These are phyloP conservation scores for Amazona guildingii DNA, from an alignment of 2,113 vertebrate species.

Conservation along the genomic window DNA sequence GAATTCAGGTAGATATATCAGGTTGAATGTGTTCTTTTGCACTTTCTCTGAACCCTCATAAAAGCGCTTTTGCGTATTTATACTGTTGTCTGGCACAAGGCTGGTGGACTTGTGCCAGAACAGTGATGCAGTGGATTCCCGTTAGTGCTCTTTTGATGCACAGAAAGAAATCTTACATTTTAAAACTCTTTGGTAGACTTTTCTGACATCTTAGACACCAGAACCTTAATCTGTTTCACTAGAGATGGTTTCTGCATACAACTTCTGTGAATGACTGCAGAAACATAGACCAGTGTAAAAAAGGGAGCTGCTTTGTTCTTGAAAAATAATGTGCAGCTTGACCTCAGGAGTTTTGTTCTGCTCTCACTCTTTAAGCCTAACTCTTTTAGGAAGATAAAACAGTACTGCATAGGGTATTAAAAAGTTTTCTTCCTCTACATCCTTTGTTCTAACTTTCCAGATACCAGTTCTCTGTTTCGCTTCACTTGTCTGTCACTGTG, in stretches of 20 bases:
- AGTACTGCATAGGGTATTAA: not conserved
- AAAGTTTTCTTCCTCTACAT: not conserved
- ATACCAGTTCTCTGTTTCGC: not conserved
- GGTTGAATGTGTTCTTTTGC: not conserved
- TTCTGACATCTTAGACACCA: not conserved
- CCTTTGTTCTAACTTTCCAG: not conserved
- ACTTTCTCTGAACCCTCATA: constrained; percentile 46
- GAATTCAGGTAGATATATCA: not conserved
- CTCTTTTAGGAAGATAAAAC: not conserved
- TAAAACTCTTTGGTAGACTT: not conserved
- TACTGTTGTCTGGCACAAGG: constrained; percentile 37
- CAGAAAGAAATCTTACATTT: not conserved
- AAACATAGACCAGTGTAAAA: not conserved
- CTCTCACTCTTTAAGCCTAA: not conserved
- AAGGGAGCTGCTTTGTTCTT: not conserved
- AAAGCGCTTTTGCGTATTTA: constrained; percentile 52
- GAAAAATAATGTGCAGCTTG: not conserved
- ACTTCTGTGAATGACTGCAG: not conserved
- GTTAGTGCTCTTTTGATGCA: not conserved
- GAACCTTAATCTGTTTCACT: not conserved
- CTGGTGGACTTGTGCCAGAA: constrained; percentile 44
- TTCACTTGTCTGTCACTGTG: not conserved
- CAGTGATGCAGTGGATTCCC: not conserved
- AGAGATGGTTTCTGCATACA: not conserved
- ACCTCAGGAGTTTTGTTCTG: not conserved